Evolutionary conservation across 2,888 invertebrate species (phyloP), one percentile per base, ranked within the genome.

Genomic region (Eupithecia inturbata): DNA sequence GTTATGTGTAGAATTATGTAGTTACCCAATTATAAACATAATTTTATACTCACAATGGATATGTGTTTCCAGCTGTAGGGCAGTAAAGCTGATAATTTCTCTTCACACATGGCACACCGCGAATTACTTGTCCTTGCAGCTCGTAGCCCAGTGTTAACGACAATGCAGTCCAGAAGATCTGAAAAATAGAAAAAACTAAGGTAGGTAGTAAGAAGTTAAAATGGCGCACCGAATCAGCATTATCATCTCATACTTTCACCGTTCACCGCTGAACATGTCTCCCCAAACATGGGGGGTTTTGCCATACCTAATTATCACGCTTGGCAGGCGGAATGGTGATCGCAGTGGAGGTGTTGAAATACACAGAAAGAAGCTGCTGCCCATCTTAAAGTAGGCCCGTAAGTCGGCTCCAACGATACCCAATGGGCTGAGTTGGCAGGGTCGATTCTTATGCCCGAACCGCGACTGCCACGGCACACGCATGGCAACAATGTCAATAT

Each of bases 101-200:
- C 92, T 98, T 98, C 87, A 98, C 97, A 91, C 98, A 98, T 75
- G 98, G 98, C 84, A 97, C 97, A 80, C 98, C 98, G 89, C 97
- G 95, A 85, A 98, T 97, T 81, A 98, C 96, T 91, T 98, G 98
- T 75, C 98, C 98, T 82, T 97, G 96, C 75, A 98, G 95, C 92
- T 98, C 98, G 88, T 98, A 95, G 73, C 98, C 98, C 85, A 98
- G 93, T 77, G 98, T 98, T 83, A 98, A 95, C 33, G 98, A 98
- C 79, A 98, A 92, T 53, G 98, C 98, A 74, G 98, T 98, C 98
- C 98, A 98, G 89, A 98, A 95, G 85, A 98, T 98, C 98, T 98
- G 95, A 73, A 84, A 86, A 26, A 26, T 57, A 14, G 72, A 72
- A 36, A 72, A 72, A 45, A 53, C 63, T 39, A 22, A 33, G 28